Evolutionary conservation across 1,140 invertebrate species (phyloP), one percentile per base, ranked within the genome.

Genomic region (Mycetomoellerius zeteki): DNA sequence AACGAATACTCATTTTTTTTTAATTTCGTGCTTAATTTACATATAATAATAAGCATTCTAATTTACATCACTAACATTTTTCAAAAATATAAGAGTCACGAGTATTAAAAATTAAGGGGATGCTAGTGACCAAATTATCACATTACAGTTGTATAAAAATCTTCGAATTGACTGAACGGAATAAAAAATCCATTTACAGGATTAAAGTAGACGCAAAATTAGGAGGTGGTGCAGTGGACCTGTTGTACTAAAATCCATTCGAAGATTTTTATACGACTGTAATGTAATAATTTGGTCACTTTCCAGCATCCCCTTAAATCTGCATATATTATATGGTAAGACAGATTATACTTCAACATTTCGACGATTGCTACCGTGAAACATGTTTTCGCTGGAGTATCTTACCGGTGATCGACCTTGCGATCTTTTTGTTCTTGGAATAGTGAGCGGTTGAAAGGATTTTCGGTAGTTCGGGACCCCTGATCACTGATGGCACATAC

Each of bases 401-500:
- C 77, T 84, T 56, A 52, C 64, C 76, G 89, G 76, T 90, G 56
- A 56, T 58, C 47, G 43, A 60, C 12, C 24, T 77, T 30, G 77
- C 72, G 50, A 54, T 87, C 37, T 54, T 90, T 81, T 64, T 65
- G 52, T 62, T 84, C 43, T 43, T 21, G n/a, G 6, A 7, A n/a
- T 12, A 27, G 27, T 72, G 8, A 76, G 67, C 71, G 37, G 21
- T 43, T 43, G 8, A 78, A 75, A 72, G 56, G 21, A 52, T 87
- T 86, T 86, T 89, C 89, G 86, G 86, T 91, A 92, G 86, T 91
- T 90, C 65, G 8, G 87, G 86, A 89, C 88, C 77, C 90, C 90
- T 92, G 90, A 86, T 86, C 77, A 89, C 90, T 92, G 90, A 86
- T 86, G 85, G 56, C 71, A 81, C 87, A 75, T 72, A 85, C 88